A percentile compares a stretch with the other conserved stretches of the same genome.
phyloP scores from a whole-genome alignment of 2,888 invertebrate species.

The Stictocephala bisonia region DNA sequence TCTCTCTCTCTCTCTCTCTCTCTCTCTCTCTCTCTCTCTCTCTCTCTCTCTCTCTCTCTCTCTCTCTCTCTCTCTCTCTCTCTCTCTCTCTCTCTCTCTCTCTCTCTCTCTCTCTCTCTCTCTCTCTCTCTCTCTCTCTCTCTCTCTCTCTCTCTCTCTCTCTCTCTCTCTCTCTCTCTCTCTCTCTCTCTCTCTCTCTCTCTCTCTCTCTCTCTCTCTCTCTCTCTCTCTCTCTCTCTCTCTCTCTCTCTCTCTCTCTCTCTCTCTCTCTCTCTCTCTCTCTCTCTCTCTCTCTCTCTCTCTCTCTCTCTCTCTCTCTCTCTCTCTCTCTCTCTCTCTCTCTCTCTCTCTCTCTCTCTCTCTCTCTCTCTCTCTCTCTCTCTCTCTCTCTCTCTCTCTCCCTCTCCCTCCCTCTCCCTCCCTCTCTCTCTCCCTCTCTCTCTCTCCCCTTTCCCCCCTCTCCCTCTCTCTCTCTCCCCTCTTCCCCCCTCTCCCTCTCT shows the following conservation, averaged over 20 bases:
- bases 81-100: background rate
- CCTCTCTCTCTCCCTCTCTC: slow-evolving; percentile 26
- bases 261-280: no score
- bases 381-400: background rate
- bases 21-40: slow-evolving; percentile 47
- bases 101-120: background rate
- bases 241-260: no score
- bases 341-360: slow-evolving; percentile 15
- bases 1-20: slow-evolving; percentile 35
- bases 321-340: background rate
- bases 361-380: background rate
- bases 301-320: background rate
- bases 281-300: slow-evolving; percentile 26
- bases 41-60: slow-evolving; percentile 44
- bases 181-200: slow-evolving; percentile 10
- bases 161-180: background rate
- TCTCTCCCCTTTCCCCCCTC: slow-evolving; percentile 29
- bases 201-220: background rate
- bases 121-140: slow-evolving; percentile 32
- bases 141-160: slow-evolving; percentile 10
- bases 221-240: no score
- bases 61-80: slow-evolving; percentile 45
- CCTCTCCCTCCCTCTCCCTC: background rate
- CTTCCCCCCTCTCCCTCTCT: background rate
- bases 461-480: background rate